These are phyloP conservation scores for Tupaia chinensis DNA, from an alignment of 2,113 vertebrate species.

Conservation along the genomic window DNA sequence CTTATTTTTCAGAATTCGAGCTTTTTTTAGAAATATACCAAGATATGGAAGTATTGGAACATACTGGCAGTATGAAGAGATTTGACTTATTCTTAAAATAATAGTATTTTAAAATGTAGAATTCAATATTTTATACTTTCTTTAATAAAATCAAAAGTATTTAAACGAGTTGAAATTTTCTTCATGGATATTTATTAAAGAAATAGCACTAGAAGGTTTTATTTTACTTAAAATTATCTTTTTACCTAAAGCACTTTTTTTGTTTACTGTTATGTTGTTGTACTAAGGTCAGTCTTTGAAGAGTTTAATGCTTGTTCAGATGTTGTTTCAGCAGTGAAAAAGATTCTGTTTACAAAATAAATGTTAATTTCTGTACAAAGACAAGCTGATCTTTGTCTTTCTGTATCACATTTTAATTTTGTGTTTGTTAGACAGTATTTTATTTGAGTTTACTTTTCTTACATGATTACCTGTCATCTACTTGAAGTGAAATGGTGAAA, in stretches of 20 bases:
- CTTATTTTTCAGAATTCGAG: constrained; percentile 71
- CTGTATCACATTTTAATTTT: background rate
- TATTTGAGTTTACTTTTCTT: background rate
- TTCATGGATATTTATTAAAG: constrained; percentile 57
- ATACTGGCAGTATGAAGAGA: constrained; percentile 52
- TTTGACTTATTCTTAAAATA: constrained; percentile 62
- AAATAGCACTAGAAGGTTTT: constrained; percentile 15
- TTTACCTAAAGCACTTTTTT: background rate
- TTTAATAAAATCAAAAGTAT: constrained; percentile 66
- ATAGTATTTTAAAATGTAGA: constrained; percentile 74
- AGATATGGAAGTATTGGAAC: constrained; percentile 48
- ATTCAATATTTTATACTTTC: constrained; percentile 62
- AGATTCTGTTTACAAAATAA: constrained; percentile 57
- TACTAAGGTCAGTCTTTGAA: constrained; percentile 43
- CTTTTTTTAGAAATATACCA: constrained; percentile 31
- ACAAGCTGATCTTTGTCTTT: background rate
- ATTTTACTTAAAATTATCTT: constrained; percentile 6
- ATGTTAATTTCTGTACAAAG: constrained; percentile 43
- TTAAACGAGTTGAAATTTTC: constrained; percentile 62
- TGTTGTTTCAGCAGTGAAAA: constrained; percentile 13
- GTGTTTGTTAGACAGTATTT: background rate
- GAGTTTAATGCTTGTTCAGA: constrained; percentile 31
- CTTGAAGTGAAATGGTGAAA: constrained; percentile 50
- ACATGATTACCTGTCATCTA: background rate
- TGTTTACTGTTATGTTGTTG: constrained; percentile 1